Conservation (phyloP, 2,113 vertebrate species). For the Neoarius graeffei region DNA sequence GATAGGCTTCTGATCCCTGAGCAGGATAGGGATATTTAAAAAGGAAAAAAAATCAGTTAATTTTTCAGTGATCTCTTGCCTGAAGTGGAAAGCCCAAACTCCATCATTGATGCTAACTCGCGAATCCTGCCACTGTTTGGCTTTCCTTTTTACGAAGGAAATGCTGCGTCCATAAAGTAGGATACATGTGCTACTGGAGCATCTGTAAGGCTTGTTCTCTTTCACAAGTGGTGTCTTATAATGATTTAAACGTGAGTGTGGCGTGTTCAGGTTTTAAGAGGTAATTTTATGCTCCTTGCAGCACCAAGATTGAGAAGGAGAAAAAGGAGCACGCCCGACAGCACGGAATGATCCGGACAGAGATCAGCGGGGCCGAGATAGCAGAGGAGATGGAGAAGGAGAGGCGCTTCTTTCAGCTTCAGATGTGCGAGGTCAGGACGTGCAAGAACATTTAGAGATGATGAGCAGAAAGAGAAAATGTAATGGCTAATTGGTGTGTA, state of each 20-base stretch:
- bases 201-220: conserved; percentile 66
- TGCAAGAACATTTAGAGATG: not conserved
- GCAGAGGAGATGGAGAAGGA: conserved; percentile 99
- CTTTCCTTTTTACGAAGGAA: conserved; percentile 32
- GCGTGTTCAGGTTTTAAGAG: not conserved
- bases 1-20: not conserved
- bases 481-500: not conserved
- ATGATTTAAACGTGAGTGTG: not conserved
- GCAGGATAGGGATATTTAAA: not conserved
- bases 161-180: conserved; percentile 53
- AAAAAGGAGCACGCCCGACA: conserved; percentile 97
- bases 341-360: conserved; percentile 97
- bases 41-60: not conserved
- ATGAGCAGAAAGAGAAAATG: not conserved
- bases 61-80: not conserved
- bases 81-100: conserved; percentile 11
- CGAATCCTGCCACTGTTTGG: conserved; percentile 27
- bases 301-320: conserved; percentile 99
- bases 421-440: conserved; percentile 93
- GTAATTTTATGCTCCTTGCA: conserved; percentile 57
- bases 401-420: conserved; percentile 93
- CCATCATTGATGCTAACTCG: conserved; percentile 46
- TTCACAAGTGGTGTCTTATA: conserved; percentile 62
- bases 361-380: conserved; percentile 96
- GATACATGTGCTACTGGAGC: conserved; percentile 52